Conservation (phyloP, 2,888 invertebrate species). For the Zootermopsis nevadensis region DNA sequence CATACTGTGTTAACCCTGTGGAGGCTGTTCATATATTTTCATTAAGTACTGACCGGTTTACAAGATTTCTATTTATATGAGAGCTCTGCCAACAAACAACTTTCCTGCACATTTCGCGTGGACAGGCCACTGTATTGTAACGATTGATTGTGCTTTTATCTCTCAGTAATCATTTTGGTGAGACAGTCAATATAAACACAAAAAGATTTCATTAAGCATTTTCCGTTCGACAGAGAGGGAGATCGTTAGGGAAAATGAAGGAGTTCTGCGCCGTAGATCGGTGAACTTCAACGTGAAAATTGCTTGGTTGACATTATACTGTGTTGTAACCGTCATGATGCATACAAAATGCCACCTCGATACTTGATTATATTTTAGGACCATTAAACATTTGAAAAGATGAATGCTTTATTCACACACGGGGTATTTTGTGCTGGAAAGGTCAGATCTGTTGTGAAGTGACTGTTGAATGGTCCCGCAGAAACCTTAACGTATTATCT, state of each 20-base stretch:
- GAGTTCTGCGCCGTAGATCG: not conserved
- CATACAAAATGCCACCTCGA: constrained; percentile 16
- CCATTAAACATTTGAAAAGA: not conserved
- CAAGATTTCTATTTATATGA: not conserved
- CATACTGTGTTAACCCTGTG: not conserved
- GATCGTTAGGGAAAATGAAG: not conserved
- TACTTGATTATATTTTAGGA: not conserved
- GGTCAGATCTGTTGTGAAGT: not conserved
- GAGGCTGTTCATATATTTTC: not conserved
- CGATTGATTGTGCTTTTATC: not conserved
- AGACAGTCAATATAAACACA: not conserved
- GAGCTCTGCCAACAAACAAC: not conserved
- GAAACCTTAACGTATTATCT: too few relatives aligned
- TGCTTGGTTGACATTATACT: not conserved
- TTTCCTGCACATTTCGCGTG: not conserved
- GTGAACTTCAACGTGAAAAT: not conserved
- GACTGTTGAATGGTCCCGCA: too few relatives aligned
- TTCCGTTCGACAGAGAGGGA: not conserved
- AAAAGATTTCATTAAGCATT: not conserved
- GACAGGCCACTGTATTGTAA: not conserved
- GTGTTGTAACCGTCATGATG: not conserved
- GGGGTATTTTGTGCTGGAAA: not conserved
- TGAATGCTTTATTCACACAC: not conserved
- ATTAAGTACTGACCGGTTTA: not conserved
- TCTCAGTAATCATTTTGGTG: not conserved